Base-by-base conservation (phyloP, 2,113 vertebrate genomes). In the Phylloscopus trochiloides region DNA sequence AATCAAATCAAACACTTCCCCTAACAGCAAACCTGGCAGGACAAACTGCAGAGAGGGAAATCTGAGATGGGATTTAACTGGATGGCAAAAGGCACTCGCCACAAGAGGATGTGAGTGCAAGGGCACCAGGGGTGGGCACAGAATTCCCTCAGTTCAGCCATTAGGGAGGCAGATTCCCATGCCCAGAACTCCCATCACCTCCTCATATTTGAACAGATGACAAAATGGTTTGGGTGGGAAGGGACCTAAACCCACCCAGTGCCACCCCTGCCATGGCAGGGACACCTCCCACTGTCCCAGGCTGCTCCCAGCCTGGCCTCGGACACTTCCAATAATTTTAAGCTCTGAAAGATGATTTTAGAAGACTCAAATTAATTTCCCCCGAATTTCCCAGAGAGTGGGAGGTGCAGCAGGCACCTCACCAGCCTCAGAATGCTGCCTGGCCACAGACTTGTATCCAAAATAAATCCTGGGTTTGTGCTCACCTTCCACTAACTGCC, bases 341-440 rank as follows among this genome's bases (percentile, higher is more conserved):
- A 28, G 1, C 32, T 43, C n/a, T 28, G 13, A 73, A 52, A 50
- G 12, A 1, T 0, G 21, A 45, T 4, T 88, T 73, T 1, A 40
- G 20, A 17, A 78, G 14, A 14, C 40, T 17, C 16, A 57, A 71
- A 24, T 8, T 4, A 8, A 29, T 4, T 38, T 17, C 32, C 17
- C 32, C 3, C 0, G 0, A 12, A 17, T 36, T 38, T 13, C 16
- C 6, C 25, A 17, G 3, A 0, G 25, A n/a, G 17, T 3, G 2
- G 6, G 19, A 19, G 1, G 11, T 3, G 26, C 38, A 29, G 1
- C 13, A 34, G 36, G 31, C 57, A 10, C 62, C 70, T 40, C 58
- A 6, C 0, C 1, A 17, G 12, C 1, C 0, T 52, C 50, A 17
- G 31, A 68, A 57, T 1, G 12, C 50, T 5, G 17, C 61, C 77